phyloP scores from a whole-genome alignment of 2,888 invertebrate genomes.

The Aleiodes leptofemur region DNA sequence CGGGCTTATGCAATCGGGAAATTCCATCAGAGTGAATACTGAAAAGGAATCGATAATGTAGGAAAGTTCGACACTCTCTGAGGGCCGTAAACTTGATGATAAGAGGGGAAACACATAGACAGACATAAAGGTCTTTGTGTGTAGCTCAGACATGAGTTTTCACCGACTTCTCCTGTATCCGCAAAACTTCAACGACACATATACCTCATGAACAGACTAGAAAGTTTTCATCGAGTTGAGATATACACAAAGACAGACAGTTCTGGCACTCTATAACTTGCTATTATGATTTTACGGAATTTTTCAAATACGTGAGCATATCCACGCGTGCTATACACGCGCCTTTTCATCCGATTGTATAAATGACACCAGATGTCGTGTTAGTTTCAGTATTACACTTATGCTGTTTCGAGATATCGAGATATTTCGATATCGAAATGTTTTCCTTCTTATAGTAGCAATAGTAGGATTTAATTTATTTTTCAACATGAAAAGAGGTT shows the following conservation, averaged over 20 bases:
- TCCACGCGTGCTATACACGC: too few relatives aligned
- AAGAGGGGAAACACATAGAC: slow-evolving; percentile 16
- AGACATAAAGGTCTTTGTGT: background rate
- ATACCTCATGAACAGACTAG: background rate
- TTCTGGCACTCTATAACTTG: slow-evolving; percentile 14
- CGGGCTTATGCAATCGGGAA: slow-evolving; percentile 9
- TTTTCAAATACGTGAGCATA: background rate
- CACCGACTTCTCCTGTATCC: slow-evolving; percentile 8
- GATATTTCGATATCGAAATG: too few relatives aligned
- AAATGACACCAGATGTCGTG: too few relatives aligned
- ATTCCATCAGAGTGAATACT: slow-evolving; percentile 22
- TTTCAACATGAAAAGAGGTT: background rate
- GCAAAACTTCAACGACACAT: slow-evolving; percentile 16
- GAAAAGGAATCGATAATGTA: slow-evolving; percentile 16
- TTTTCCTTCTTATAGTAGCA: too few relatives aligned
- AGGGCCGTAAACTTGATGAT: slow-evolving; percentile 22
- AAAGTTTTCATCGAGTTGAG: slow-evolving; percentile 24
- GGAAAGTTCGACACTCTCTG: slow-evolving; percentile 24
- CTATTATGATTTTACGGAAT: slow-evolving; percentile 1
- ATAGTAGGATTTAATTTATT: background rate
- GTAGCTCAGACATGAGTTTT: slow-evolving; percentile 21
- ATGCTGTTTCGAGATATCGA: too few relatives aligned
- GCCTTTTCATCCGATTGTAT: too few relatives aligned
- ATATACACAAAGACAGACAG: slow-evolving; percentile 4
- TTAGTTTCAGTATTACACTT: too few relatives aligned